Evolutionary conservation across 2,888 invertebrate genomes (phyloP).

Genomic region (Epistrophe eligans): DNA sequence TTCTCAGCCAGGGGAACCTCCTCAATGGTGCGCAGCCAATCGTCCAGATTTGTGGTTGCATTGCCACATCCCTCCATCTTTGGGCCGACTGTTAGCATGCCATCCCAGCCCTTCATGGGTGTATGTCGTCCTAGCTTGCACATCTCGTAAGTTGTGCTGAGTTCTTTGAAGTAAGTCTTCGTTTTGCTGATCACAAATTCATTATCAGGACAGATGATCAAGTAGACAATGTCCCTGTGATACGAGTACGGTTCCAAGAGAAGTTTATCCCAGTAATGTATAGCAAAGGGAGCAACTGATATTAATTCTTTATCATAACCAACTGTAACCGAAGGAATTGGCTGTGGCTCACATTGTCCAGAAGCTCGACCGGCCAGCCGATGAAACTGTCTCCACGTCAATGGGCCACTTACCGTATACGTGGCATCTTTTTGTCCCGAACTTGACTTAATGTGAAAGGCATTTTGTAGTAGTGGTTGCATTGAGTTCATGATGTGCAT

Average conservation of each 20-base stretch:
- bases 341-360: slow-evolving; percentile 98
- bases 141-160: slow-evolving; percentile 97
- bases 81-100: slow-evolving; percentile 93
- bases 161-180: slow-evolving; percentile 94
- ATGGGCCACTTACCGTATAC: slow-evolving; percentile 95
- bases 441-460: slow-evolving; percentile 96
- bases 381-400: slow-evolving; percentile 99
- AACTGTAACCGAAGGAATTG: slow-evolving; percentile 96
- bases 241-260: slow-evolving; percentile 98
- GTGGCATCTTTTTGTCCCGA: slow-evolving; percentile 96
- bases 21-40: slow-evolving; percentile 94
- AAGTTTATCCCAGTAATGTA: slow-evolving; percentile 98
- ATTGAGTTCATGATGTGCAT: slow-evolving; percentile 95
- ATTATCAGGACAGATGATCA: slow-evolving; percentile 97
- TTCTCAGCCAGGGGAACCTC: slow-evolving; percentile 92
- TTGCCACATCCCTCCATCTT: slow-evolving; percentile 78
- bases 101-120: slow-evolving; percentile 94
- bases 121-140: slow-evolving; percentile 97
- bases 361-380: slow-evolving; percentile 96
- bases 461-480: slow-evolving; percentile 96
- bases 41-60: slow-evolving; percentile 88
- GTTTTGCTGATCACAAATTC: slow-evolving; percentile 92
- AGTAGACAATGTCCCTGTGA: slow-evolving; percentile 96
- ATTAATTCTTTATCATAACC: slow-evolving; percentile 98
- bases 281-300: slow-evolving; percentile 95